A percentile compares a stretch with the other conserved stretches of the same genome.
phyloP scores from a whole-genome alignment of 2,113 vertebrate genomes.

The Hippoglossus stenolepis region DNA sequence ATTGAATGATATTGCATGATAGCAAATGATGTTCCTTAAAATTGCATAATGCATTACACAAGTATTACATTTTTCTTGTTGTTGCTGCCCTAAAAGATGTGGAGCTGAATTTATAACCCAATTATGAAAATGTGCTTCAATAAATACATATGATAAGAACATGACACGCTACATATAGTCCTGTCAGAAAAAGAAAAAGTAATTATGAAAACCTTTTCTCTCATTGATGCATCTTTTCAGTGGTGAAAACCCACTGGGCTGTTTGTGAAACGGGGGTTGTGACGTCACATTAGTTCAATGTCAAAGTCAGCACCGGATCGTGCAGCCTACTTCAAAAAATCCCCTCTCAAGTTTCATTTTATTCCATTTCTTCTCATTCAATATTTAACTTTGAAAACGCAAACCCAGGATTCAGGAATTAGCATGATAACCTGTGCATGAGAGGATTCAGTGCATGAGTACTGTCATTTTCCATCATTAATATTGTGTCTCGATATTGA shows the following conservation, averaged over 20 bases:
- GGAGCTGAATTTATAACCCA: neutral
- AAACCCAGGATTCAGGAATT: neutral
- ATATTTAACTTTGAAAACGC: neutral
- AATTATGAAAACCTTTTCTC: slow-evolving; percentile 14
- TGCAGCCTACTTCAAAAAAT: slow-evolving; percentile 12
- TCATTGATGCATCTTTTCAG: slow-evolving; percentile 69
- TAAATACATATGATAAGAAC: neutral
- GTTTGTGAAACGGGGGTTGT: neutral
- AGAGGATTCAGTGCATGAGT: slow-evolving; percentile 9
- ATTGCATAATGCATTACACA: neutral
- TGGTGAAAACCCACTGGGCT: neutral
- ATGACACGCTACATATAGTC: too few relatives aligned
- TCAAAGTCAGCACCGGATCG: slow-evolving; percentile 48
- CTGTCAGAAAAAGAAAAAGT: neutral
- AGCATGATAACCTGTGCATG: slow-evolving; percentile 1
- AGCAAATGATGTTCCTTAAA: neutral
- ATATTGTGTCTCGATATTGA: slow-evolving; percentile 9
- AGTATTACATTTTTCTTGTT: neutral
- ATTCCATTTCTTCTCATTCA: slow-evolving; percentile 12
- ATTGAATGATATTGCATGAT: neutral
- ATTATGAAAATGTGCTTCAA: neutral
- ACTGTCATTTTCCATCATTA: slow-evolving; percentile 23
- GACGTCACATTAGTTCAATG: slow-evolving; percentile 68
- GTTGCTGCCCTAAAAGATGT: neutral
- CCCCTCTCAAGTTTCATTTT: slow-evolving; percentile 11